Evolutionary conservation across 2,113 vertebrate species (phyloP).

Genomic region (Poecile atricapillus): DNA sequence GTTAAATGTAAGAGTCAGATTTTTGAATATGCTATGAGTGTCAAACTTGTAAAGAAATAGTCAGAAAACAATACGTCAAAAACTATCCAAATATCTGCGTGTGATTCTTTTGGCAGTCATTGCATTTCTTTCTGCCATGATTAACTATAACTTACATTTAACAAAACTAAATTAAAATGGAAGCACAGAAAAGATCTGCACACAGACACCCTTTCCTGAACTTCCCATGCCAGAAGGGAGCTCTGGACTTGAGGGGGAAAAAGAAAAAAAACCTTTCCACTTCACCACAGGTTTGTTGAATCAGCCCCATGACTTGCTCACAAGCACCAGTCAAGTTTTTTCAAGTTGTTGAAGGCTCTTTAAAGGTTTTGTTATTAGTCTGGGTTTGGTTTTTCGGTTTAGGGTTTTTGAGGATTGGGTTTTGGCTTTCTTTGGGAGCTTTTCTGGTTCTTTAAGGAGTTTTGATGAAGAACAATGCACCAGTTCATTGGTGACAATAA

Average conservation of each 20-base stretch:
- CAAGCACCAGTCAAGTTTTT: not conserved
- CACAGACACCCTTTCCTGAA: too few species aligned
- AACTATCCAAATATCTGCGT: not conserved
- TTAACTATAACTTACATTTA: not conserved
- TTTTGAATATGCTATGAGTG: not conserved
- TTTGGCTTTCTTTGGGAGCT: not conserved
- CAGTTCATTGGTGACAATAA: not conserved
- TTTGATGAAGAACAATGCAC: not conserved
- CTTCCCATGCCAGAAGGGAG: not conserved
- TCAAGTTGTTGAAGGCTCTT: not conserved
- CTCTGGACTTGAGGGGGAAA: not conserved
- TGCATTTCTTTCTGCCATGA: not conserved
- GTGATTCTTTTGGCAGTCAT: not conserved
- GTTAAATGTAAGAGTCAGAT: not conserved
- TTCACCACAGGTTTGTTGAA: not conserved
- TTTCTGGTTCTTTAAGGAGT: not conserved
- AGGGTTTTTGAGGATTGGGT: fast-evolving
- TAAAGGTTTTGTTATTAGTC: not conserved
- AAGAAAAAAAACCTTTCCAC: not conserved
- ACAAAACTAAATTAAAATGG: not conserved
- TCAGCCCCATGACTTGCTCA: not conserved
- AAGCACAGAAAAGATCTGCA: not conserved
- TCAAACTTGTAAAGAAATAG: not conserved
- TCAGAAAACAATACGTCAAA: not conserved
- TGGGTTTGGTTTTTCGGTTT: not conserved